Evolutionary conservation across 2,113 vertebrate species (phyloP), one percentile per base, ranked within the genome.

Genomic region (Ellobius talpinus): DNA sequence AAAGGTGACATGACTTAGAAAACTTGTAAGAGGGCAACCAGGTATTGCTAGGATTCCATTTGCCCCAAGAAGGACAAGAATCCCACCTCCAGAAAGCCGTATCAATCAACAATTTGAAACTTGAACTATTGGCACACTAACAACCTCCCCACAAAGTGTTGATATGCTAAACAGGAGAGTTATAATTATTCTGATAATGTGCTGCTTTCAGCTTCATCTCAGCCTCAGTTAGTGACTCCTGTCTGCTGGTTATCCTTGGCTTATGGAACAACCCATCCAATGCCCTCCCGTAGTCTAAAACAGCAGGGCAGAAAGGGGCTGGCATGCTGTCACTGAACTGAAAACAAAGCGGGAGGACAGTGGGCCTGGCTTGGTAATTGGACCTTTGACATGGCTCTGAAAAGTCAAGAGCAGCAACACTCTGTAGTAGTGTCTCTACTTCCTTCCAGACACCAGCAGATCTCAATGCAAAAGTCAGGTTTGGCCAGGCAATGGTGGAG

Each of bases 101-200:
- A 26, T 81, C 11, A 4, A 78, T 61, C 70, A 19, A 96, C 73
- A 36, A 94, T 76, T 92, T 55, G 77, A 96, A 96, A 84, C 36
- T 50, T 58, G 36, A 95, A 19, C 29, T 14, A 47, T 16, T 70
- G 73, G 52, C 55, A 58, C 68, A 91, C 87, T 29, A 31, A 61
- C 36, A 82, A 66, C 76, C 50, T 89, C 76, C 42, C 21, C 23
- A 70, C 55, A 66, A 76, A 68, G n/a, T 77, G 10, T 88, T 11
- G 73, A 52, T 86, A 89, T 89, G 58, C 68, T 89, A 92, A 90
- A 76, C 55, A 73, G 76, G 36, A 93, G 58, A 89, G 87, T 81
- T 42, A 39, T 58, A 45, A 90, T 87, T 45, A 63, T 77, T 72
- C 52, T 70, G 31, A 88, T 10, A 66, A 13, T 45, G 29, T 76